Conservation (phyloP, 2,797 vertebrate genomes). For the Muscicapa comitata region DNA sequence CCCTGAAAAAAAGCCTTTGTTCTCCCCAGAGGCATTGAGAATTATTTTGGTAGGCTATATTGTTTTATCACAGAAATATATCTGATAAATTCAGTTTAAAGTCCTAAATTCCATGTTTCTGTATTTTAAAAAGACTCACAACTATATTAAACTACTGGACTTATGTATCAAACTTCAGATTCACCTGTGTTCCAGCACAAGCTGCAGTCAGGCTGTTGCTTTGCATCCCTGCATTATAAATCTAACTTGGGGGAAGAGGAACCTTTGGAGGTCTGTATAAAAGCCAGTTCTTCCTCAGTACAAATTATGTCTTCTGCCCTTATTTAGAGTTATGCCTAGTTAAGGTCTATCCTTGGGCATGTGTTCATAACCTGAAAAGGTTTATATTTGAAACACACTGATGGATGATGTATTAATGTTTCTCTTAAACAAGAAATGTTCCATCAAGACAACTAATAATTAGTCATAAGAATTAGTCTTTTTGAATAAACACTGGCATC, state of each 20-base stretch:
- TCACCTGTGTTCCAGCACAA: neutral
- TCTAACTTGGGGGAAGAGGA: neutral
- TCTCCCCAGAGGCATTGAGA: neutral
- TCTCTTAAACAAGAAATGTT: neutral
- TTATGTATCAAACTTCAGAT: neutral
- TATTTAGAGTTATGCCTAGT: neutral
- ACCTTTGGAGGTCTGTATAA: neutral
- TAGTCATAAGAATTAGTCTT: neutral
- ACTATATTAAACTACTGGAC: neutral
- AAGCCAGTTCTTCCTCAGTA: neutral
- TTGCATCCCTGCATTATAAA: neutral
- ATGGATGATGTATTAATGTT: neutral
- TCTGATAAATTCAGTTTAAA: neutral
- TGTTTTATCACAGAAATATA: neutral
- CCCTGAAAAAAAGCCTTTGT: accelerated
- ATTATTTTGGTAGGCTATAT: neutral
- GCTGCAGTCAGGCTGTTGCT: neutral
- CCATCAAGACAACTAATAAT: neutral
- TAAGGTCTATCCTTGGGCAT: neutral
- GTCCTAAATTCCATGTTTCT: neutral
- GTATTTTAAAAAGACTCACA: neutral
- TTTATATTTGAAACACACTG: neutral
- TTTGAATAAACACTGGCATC: neutral
- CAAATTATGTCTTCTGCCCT: neutral
- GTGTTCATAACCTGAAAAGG: neutral